Evolutionary conservation across 2,113 vertebrate species (phyloP).

Genomic region (Sinosuthora webbiana): DNA sequence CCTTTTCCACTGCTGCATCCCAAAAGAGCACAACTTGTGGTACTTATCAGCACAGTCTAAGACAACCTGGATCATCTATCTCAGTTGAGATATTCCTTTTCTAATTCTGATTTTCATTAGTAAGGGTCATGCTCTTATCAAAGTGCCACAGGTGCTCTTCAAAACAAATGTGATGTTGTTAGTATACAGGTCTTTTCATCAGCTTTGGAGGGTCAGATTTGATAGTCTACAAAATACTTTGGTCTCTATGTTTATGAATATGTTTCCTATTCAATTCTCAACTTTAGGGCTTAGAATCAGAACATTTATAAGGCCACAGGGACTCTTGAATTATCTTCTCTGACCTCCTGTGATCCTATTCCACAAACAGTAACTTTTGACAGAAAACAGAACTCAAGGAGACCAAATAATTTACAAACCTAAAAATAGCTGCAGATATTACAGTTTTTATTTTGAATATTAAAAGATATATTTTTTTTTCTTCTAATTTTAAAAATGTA

Average conservation of each 20-base stretch:
- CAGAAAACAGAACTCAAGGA: neutral
- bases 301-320: neutral
- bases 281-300: neutral
- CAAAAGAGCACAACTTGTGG: neutral
- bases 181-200: neutral
- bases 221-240: neutral
- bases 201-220: neutral
- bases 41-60: neutral
- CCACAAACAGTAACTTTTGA: neutral
- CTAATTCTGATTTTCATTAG: slow-evolving; percentile 25
- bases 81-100: neutral
- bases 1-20: neutral
- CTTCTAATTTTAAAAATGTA: neutral
- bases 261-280: neutral
- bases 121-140: neutral
- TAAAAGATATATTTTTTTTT: neutral
- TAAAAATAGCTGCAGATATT: neutral
- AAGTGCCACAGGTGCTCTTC: neutral
- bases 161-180: neutral
- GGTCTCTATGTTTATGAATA: neutral
- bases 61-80: neutral
- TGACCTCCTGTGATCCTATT: neutral
- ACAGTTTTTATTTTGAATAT: neutral
- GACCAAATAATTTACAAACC: neutral
- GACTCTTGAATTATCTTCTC: neutral